Evolutionary conservation across 2,113 vertebrate species (phyloP).

Genomic region (Acrocephalus kingi): DNA sequence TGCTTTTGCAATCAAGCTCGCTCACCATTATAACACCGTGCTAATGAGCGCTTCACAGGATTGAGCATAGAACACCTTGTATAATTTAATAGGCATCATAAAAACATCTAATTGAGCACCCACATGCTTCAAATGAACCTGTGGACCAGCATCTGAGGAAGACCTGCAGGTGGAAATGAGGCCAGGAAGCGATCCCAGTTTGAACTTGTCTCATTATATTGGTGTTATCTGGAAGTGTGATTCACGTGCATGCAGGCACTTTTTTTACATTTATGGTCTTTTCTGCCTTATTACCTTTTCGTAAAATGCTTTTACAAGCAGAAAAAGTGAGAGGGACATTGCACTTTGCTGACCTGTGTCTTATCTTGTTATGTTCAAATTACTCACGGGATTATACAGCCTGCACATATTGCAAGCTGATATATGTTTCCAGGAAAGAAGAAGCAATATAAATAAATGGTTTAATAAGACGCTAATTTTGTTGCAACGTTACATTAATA

Average conservation of each 20-base stretch:
- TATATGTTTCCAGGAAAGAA: background rate
- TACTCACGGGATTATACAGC: background rate
- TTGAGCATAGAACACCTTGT: background rate
- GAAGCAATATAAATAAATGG: background rate
- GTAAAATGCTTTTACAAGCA: background rate
- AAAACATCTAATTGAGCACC: slow-evolving; percentile 34
- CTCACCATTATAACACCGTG: background rate
- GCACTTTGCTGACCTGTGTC: background rate
- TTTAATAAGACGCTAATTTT: background rate
- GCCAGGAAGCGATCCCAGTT: background rate
- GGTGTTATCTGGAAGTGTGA: background rate
- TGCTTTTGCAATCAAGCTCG: slow-evolving; percentile 4
- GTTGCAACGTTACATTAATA: background rate
- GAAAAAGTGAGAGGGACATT: background rate
- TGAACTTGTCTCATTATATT: slow-evolving; percentile 15
- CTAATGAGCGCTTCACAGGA: slow-evolving; percentile 40
- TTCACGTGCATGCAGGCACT: background rate
- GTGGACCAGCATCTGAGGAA: background rate
- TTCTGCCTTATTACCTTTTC: background rate
- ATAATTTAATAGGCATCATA: slow-evolving; percentile 28
- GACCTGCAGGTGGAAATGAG: background rate
- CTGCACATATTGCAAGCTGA: background rate
- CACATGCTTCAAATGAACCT: background rate
- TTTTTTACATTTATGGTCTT: background rate
- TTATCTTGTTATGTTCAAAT: background rate